Evolutionary conservation across 1,140 invertebrate genomes (phyloP).

Genomic region (Hestina assimilis): DNA sequence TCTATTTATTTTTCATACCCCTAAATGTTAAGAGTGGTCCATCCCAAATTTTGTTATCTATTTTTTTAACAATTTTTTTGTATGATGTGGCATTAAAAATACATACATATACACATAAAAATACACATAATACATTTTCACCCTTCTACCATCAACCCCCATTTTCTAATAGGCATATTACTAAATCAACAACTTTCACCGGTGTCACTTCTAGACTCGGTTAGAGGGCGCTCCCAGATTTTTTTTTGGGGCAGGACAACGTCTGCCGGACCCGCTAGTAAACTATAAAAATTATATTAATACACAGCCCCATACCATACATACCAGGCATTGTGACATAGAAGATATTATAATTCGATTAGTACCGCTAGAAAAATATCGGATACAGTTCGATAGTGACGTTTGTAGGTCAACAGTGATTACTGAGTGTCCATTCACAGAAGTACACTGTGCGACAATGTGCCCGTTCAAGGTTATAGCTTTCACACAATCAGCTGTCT

Average conservation of each 20-base stretch:
- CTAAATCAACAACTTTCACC: too few relatives aligned
- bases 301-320: neutral
- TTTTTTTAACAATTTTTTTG: too few relatives aligned
- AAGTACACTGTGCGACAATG: slow-evolving; percentile 31
- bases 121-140: too few relatives aligned
- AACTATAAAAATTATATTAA: neutral
- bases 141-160: neutral
- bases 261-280: too few relatives aligned
- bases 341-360: slow-evolving; percentile 15
- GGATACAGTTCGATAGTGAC: slow-evolving; percentile 47
- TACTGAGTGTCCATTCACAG: slow-evolving; percentile 41
- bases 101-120: too few relatives aligned
- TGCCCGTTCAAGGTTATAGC: slow-evolving; percentile 58
- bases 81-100: too few relatives aligned
- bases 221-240: too few relatives aligned
- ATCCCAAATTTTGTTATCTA: too few relatives aligned
- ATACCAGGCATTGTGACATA: neutral
- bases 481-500: slow-evolving; percentile 63
- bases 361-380: slow-evolving; percentile 55
- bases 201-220: too few relatives aligned
- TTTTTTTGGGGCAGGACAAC: too few relatives aligned
- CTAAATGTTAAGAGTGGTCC: too few relatives aligned
- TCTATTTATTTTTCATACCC: too few relatives aligned
- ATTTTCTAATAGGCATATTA: neutral
- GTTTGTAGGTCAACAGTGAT: slow-evolving; percentile 46